Evolutionary conservation across 2,888 invertebrate species (phyloP).

Genomic region (Drosophila mimica): DNA sequence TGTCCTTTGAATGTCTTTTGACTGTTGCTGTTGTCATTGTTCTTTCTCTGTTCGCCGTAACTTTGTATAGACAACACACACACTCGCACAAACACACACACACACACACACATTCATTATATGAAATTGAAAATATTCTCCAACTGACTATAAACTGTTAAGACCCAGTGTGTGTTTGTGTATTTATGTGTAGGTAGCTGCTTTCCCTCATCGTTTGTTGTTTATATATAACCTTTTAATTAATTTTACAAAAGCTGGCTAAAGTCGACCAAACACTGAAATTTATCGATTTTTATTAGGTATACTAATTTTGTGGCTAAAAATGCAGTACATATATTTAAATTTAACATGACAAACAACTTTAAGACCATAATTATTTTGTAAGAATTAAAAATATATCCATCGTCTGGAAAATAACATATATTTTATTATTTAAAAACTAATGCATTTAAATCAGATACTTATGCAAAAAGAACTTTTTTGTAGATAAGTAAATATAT

Average conservation of each 20-base stretch:
- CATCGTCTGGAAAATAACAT: background rate
- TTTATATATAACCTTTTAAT: conserved; percentile 66
- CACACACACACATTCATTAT: conserved; percentile 11
- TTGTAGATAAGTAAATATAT: background rate
- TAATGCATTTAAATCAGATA: background rate
- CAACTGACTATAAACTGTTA: conserved; percentile 19
- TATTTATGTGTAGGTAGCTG: conserved; percentile 9
- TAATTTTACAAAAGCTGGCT: conserved; percentile 31
- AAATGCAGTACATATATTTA: background rate
- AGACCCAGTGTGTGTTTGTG: conserved; percentile 5
- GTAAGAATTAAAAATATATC: background rate
- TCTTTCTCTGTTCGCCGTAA: conserved; percentile 29
- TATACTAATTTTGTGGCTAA: background rate
- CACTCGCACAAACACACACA: background rate
- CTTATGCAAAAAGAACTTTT: background rate
- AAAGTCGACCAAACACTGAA: background rate
- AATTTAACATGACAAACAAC: background rate
- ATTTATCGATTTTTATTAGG: background rate
- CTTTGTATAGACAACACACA: conserved; percentile 18
- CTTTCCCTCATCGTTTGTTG: conserved; percentile 16
- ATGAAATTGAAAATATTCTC: conserved; percentile 46
- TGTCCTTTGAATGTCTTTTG: conserved; percentile 79
- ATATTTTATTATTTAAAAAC: background rate
- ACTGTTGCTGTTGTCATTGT: conserved; percentile 63
- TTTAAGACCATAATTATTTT: background rate